phyloP scores from a whole-genome alignment of 2,888 invertebrate genomes.

The Pherbina coryleti region DNA sequence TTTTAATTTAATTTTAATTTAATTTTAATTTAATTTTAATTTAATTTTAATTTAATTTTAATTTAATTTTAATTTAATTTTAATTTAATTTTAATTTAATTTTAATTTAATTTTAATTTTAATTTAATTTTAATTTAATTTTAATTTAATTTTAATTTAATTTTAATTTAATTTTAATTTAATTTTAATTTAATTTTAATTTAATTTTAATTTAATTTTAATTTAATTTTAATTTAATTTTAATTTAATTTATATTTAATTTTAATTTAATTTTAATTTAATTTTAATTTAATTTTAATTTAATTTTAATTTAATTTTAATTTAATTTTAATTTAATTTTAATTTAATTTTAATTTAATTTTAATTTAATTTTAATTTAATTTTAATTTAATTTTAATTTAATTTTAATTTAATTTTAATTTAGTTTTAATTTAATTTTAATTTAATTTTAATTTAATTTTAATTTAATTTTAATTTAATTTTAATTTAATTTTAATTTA shows the following conservation, averaged over 20 bases:
- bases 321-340: not conserved
- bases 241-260: slow-evolving; percentile 2
- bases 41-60: not conserved
- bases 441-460: slow-evolving; percentile 1
- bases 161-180: not conserved
- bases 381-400: slow-evolving; percentile 2
- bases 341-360: slow-evolving; percentile 2
- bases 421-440: not conserved
- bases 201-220: slow-evolving; percentile 2
- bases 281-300: slow-evolving; percentile 2
- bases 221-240: slow-evolving; percentile 2
- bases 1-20: slow-evolving; percentile 2
- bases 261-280: slow-evolving; percentile 2
- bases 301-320: not conserved
- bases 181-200: slow-evolving; percentile 2
- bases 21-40: not conserved
- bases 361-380: not conserved
- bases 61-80: not conserved
- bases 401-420: not conserved
- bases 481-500: not conserved
- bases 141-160: not conserved
- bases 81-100: not conserved
- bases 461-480: slow-evolving; percentile 1
- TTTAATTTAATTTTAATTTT: not conserved
- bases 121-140: not conserved